Evolutionary conservation across 2,797 vertebrate genomes (phyloP), one percentile per base, ranked within the genome.

Genomic region (Acridotheres tristis): DNA sequence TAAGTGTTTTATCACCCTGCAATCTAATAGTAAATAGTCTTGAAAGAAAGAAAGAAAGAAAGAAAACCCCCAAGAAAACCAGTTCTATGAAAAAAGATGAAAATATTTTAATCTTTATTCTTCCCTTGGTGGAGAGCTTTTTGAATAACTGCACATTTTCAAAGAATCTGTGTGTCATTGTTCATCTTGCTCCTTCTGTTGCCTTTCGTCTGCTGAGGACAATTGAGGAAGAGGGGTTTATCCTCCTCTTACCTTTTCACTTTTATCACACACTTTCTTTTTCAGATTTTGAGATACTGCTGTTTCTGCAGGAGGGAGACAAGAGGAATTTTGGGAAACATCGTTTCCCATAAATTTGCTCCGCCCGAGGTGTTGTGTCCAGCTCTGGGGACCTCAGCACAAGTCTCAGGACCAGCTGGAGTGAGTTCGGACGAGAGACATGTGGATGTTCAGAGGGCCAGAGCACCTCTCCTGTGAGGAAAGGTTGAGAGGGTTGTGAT

Each of bases 141-240:
- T 82, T 78, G 25, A 29, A 25, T 72, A 67, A 55, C 32, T 38
- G 7, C 4, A 53, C 9, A 17, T 85, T 82, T 88, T 67, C 32
- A 76, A n/a, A 59, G 50, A 61, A 40, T 53, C 38, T 48, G 27
- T 0, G 1, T 27, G 16, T 43, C 36, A 22, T 43, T 0, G 1
- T 54, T 93, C 3, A 9, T 34, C 12, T 65, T 40, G 10, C 8
- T 85, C 3, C 4, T 78, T 66, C 40, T 78, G 36, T 32, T 62
- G 22, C 16, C 54, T 81, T 78, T 81, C 3, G 0, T 43, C 13
- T 54, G 42, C 36, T n/a, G n/a, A 75, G 10, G n/a, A 27, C 36
- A 68, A 27, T 10, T 74, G n/a, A 65, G 27, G 45, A 78, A 63
- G 8, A 38, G 16, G 12, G 3, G 1, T 68, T 85, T 72, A 21